These are phyloP conservation scores for Hemithea aestivaria DNA, from an alignment of 2,888 invertebrate genomes.

Conservation along the genomic window DNA sequence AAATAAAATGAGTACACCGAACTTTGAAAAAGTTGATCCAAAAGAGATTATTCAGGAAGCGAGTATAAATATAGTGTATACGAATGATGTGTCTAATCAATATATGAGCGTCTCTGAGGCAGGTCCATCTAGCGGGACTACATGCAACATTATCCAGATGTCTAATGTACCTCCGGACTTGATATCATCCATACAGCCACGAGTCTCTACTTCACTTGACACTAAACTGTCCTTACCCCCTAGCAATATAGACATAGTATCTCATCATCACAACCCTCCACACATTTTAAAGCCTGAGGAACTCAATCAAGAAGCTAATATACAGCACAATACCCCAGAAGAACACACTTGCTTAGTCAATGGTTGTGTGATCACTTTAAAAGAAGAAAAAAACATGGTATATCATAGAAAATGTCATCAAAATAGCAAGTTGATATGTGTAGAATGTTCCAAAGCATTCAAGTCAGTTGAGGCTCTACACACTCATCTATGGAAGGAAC, in stretches of 20 bases:
- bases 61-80: constrained; percentile 71
- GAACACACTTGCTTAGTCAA: constrained; percentile 69
- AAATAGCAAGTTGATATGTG: constrained; percentile 76
- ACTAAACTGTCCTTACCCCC: constrained; percentile 33
- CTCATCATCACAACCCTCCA: constrained; percentile 31
- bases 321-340: constrained; percentile 28
- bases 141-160: constrained; percentile 56
- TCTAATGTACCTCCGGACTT: constrained; percentile 65
- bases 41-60: constrained; percentile 73
- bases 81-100: constrained; percentile 59
- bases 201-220: constrained; percentile 29
- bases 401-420: constrained; percentile 84
- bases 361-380: constrained; percentile 78
- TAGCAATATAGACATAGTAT: constrained; percentile 10
- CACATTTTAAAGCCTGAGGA: constrained; percentile 38
- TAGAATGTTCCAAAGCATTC: constrained; percentile 81
- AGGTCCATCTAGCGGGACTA: constrained; percentile 34
- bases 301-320: constrained; percentile 24
- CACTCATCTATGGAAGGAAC: constrained; percentile 88
- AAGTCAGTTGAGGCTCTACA: constrained; percentile 83
- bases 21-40: constrained; percentile 69
- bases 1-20: constrained; percentile 69
- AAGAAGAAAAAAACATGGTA: constrained; percentile 77
- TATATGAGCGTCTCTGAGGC: constrained; percentile 57
- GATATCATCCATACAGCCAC: constrained; percentile 62